A percentile compares a stretch with the other conserved stretches of the same genome.
phyloP scores from a whole-genome alignment of 2,113 vertebrate genomes.

The Myrmophylax atrothorax region DNA sequence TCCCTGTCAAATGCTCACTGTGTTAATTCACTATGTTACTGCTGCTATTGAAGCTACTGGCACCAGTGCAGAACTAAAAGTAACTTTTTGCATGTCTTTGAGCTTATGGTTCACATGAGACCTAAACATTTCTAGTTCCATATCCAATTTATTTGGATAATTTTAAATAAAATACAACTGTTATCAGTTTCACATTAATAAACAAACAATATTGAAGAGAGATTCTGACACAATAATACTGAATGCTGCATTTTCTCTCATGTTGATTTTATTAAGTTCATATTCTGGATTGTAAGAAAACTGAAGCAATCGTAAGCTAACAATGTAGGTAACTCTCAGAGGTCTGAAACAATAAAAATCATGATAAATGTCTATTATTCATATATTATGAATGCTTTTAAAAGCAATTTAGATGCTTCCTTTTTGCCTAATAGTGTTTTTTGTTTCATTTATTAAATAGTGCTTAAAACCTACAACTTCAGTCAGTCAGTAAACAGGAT shows the following conservation, averaged over 20 bases:
- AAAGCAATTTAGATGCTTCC: conserved; percentile 53
- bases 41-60: neutral
- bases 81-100: neutral
- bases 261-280: neutral
- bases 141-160: neutral
- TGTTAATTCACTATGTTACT: neutral
- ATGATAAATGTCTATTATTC: conserved; percentile 43
- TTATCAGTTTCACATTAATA: neutral
- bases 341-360: conserved; percentile 48
- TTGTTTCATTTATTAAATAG: conserved; percentile 73
- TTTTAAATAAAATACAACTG: neutral
- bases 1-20: neutral
- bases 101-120: neutral
- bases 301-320: neutral
- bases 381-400: conserved; percentile 26
- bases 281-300: conserved; percentile 1
- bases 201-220: neutral
- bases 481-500: conserved; percentile 77
- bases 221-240: neutral
- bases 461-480: conserved; percentile 73
- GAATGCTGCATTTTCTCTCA: neutral
- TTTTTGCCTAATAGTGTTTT: conserved; percentile 63
- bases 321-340: neutral
- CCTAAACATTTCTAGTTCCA: neutral
- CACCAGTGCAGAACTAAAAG: neutral